Evolutionary conservation across 2,113 vertebrate genomes (phyloP).

Genomic region (Tympanuchus pallidicinctus): DNA sequence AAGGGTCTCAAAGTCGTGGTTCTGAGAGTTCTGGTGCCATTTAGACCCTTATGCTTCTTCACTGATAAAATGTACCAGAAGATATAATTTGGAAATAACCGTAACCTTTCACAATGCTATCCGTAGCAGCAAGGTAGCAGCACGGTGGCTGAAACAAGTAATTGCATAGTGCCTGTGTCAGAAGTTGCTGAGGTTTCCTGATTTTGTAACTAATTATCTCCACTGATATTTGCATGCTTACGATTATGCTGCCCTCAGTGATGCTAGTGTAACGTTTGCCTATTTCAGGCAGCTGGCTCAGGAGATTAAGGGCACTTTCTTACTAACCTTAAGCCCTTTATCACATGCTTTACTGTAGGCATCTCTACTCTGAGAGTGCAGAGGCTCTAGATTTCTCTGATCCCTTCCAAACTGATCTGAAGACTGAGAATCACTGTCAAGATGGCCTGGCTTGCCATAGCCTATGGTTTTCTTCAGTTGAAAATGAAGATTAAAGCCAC

Average conservation of each 20-base stretch:
- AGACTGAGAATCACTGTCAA: not conserved
- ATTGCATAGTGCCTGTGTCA: not conserved
- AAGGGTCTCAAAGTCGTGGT: not conserved
- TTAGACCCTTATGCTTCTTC: not conserved
- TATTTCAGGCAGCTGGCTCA: not conserved
- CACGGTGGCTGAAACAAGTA: not conserved
- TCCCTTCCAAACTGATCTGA: not conserved
- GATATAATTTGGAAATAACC: not conserved
- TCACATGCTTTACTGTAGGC: not conserved
- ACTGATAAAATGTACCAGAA: not conserved
- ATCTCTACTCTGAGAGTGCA: not conserved
- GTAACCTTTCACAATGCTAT: too few relatives aligned
- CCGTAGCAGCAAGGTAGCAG: not conserved
- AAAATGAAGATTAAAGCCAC: not conserved
- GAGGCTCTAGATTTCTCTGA: not conserved
- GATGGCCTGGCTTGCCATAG: not conserved
- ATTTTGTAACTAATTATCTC: not conserved
- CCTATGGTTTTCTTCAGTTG: not conserved
- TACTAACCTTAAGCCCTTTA: not conserved
- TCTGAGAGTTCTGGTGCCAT: not conserved
- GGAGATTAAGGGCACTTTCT: not conserved
- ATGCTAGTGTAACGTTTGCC: not conserved
- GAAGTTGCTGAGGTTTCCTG: not conserved
- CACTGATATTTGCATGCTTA: not conserved
- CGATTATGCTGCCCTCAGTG: not conserved